phyloP scores from a whole-genome alignment of 2,113 vertebrate genomes.

The Hiodon alosoides region DNA sequence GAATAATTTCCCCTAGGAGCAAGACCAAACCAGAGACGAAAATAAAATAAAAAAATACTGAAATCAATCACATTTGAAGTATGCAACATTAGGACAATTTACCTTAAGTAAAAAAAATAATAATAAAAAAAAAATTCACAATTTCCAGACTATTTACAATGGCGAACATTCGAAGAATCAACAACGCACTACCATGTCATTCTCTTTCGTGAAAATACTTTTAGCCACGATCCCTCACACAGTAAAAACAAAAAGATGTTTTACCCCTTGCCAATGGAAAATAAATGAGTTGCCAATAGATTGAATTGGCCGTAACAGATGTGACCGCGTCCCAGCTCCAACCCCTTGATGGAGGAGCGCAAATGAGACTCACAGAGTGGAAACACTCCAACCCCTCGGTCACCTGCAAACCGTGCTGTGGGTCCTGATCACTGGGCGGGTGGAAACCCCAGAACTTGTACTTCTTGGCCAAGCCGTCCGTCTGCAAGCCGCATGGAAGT shows the following conservation, averaged over 20 bases:
- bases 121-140: background rate
- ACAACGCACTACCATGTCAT: no score
- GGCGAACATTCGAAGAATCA: background rate
- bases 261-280: no score
- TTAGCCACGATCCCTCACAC: no score
- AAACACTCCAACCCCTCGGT: slow-evolving; percentile 2
- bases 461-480: slow-evolving; percentile 55
- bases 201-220: no score
- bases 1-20: slow-evolving; percentile 64
- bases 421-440: slow-evolving; percentile 52
- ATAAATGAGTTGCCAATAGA: no score
- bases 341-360: no score
- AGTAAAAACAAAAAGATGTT: no score
- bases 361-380: background rate
- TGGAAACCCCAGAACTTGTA: slow-evolving; percentile 65
- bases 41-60: background rate
- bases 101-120: background rate
- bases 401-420: slow-evolving; percentile 58
- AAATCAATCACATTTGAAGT: background rate
- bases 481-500: slow-evolving; percentile 57
- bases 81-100: background rate
- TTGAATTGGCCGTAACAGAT: no score
- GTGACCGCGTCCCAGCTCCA: no score
- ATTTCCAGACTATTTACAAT: background rate
- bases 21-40: slow-evolving; percentile 7